phyloP scores from a whole-genome alignment of 2,888 invertebrate species.

The Idaea biselata region DNA sequence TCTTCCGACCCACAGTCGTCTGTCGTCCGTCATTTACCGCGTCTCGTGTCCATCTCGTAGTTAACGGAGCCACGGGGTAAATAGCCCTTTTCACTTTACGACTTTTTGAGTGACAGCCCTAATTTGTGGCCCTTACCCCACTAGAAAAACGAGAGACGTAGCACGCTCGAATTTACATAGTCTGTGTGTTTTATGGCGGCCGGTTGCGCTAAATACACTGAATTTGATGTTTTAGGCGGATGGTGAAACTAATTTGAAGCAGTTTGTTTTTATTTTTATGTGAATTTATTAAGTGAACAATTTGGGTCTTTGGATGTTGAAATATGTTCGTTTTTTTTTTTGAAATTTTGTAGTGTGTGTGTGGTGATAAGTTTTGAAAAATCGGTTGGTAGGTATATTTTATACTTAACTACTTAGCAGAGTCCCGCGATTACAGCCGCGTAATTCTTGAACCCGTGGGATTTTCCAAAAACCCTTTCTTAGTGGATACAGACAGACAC shows the following conservation, averaged over 20 bases:
- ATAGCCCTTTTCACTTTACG: slow-evolving; percentile 1
- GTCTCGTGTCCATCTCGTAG: slow-evolving; percentile 1
- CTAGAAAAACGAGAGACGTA: background rate
- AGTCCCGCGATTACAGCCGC: too few species aligned
- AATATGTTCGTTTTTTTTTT: too few species aligned
- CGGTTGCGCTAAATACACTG: background rate
- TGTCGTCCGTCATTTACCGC: slow-evolving; percentile 1
- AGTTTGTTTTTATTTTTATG: background rate
- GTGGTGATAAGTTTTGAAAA: too few species aligned
- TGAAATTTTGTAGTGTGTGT: too few species aligned
- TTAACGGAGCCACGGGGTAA: background rate
- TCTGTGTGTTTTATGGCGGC: background rate
- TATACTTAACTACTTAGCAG: too few species aligned
- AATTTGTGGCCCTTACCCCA: background rate
- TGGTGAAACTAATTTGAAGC: background rate
- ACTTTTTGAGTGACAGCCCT: background rate
- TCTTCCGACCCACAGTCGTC: background rate
- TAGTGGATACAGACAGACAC: too few species aligned
- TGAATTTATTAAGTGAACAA: background rate
- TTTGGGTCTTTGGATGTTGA: background rate
- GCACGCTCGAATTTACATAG: background rate
- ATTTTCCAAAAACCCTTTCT: too few species aligned
- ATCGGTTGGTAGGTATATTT: too few species aligned
- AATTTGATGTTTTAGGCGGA: background rate
- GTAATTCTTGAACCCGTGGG: too few species aligned